phyloP scores from a whole-genome alignment of 2,113 vertebrate species.

The Thunnus maccoyii region DNA sequence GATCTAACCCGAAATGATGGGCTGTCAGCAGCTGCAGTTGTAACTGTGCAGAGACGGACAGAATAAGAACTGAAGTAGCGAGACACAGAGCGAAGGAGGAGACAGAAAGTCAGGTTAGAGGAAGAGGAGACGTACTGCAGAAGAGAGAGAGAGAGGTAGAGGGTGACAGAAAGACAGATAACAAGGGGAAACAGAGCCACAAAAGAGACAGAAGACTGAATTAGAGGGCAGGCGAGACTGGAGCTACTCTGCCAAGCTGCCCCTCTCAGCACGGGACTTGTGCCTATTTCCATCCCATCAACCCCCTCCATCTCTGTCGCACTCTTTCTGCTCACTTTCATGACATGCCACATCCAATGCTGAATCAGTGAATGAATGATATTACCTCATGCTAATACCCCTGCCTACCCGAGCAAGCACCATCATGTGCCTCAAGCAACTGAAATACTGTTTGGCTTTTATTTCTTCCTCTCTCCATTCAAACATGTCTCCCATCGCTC shows the following conservation, averaged over 20 bases:
- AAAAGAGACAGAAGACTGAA: constrained; percentile 29
- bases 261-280: constrained; percentile 44
- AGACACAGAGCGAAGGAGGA: constrained; percentile 18
- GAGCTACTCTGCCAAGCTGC: constrained; percentile 46
- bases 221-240: constrained; percentile 23
- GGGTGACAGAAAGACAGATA: constrained; percentile 51
- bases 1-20: constrained; percentile 64
- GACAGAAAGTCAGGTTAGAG: constrained; percentile 34
- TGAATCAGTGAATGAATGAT: constrained; percentile 48
- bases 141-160: constrained; percentile 23
- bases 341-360: constrained; percentile 45
- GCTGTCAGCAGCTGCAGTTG: constrained; percentile 68
- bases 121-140: constrained; percentile 7
- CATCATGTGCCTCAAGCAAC: constrained; percentile 4
- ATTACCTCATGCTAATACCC: constrained; percentile 45
- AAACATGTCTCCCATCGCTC: not conserved
- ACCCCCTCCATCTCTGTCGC: constrained; percentile 41
- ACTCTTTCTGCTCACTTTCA: constrained; percentile 36
- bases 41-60: constrained; percentile 32
- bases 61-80: constrained; percentile 55
- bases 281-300: constrained; percentile 65
- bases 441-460: constrained; percentile 6
- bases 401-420: not conserved
- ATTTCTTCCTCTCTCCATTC: constrained; percentile 7
- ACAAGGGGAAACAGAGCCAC: constrained; percentile 20